phyloP scores from a whole-genome alignment of 2,888 invertebrate species.

The Myathropa florea region DNA sequence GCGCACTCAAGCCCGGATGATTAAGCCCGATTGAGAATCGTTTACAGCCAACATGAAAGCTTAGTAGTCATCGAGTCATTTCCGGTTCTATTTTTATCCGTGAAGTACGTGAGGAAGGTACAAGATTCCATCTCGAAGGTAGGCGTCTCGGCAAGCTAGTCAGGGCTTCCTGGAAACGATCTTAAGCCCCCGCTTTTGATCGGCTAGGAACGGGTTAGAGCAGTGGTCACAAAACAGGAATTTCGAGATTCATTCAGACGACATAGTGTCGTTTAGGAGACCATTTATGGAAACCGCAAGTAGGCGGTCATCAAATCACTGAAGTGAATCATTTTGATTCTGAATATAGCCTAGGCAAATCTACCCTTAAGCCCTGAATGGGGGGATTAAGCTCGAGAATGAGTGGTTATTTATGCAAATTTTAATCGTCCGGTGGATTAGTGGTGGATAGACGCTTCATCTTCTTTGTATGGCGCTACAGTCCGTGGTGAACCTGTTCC shows the following conservation, averaged over 20 bases:
- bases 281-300: neutral
- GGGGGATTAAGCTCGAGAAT: too few species aligned
- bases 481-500: too few species aligned
- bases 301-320: neutral
- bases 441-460: too few species aligned
- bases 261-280: neutral
- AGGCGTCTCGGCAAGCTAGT: neutral
- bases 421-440: too few species aligned
- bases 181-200: neutral
- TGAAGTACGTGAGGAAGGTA: neutral
- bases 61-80: constrained; percentile 43
- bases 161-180: neutral
- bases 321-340: neutral
- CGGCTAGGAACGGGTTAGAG: neutral
- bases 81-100: constrained; percentile 43
- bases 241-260: neutral
- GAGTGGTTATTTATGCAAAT: too few species aligned
- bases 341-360: neutral
- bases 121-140: neutral
- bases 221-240: neutral
- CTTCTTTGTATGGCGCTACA: too few species aligned
- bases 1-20: constrained; percentile 23
- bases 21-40: constrained; percentile 14
- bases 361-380: neutral
- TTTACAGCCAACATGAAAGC: constrained; percentile 16